These are phyloP conservation scores for Enteromius afrohamiltoni DNA, from an alignment of 2,797 vertebrate genomes.

Conservation along the genomic window DNA sequence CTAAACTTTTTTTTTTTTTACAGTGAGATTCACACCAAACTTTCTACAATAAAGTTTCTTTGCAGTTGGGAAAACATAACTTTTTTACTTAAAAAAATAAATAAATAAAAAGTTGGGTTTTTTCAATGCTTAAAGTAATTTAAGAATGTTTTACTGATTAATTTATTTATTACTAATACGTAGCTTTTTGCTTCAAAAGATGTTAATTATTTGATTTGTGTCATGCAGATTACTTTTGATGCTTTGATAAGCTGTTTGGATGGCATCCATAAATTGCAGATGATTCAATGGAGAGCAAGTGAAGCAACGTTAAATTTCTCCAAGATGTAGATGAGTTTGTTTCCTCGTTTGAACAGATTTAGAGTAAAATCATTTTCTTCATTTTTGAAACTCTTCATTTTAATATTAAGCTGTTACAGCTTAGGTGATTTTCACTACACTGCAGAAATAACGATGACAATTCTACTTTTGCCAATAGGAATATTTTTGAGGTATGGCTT, in stretches of 20 bases:
- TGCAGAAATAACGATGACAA: background rate
- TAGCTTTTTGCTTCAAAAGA: background rate
- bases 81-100: too few species aligned
- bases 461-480: background rate
- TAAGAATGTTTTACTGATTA: background rate
- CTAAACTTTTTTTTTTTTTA: too few species aligned
- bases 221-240: background rate
- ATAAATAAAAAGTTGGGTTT: background rate
- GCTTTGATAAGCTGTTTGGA: background rate
- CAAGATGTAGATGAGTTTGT: background rate
- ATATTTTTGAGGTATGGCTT: background rate
- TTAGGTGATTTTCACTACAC: background rate
- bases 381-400: background rate
- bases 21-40: background rate
- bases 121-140: conserved; percentile 2
- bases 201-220: background rate
- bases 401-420: background rate
- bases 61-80: background rate
- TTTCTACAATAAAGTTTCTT: background rate
- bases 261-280: background rate
- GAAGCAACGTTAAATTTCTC: background rate
- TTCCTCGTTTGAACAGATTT: background rate
- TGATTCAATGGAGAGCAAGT: background rate
- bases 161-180: background rate
- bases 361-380: background rate